Base-by-base conservation (phyloP, 23 tunicate species). In the Styela clava region DNA sequence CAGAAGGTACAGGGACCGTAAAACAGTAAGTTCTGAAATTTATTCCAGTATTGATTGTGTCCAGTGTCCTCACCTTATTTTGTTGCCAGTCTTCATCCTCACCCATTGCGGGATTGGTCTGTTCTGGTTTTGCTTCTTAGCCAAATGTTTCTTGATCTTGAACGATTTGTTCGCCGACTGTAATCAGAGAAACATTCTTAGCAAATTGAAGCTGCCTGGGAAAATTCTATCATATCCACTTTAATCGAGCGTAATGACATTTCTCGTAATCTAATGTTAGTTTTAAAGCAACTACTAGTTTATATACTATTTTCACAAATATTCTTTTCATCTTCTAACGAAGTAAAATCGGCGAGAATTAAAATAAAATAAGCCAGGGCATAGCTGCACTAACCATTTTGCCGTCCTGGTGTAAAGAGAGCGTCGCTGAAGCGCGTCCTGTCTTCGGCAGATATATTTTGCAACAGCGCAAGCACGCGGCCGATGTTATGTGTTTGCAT, bases 61-160 rank as follows among this genome's bases (percentile, higher is more conserved):
- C n/a, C n/a, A n/a, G n/a, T n/a, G n/a, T n/a, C n/a, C n/a, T 74
- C 44, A 92, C 97, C 91, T 86, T 20, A 92, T 87, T 79, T 83
- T 87, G 63, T 92, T 92, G 52, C 97, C 97, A 67, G 97, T 86
- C 88, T 87, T 92, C 91, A 92, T 87, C 79, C 98, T 52, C 9
- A 95, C 87, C 99, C 99, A 95, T 63, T 88, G 94, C 62, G 99
- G 99, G 33, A 95, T 83, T 21, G 99, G 99, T 64, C 99, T 74
- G 86, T 95, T 95, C 84, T 88, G 94, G 20, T 95, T 95, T 67
- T 86, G 83, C 69, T 95, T 95, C 64, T 83, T 95, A 23, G 91
- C 99, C 27, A 95, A 83, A 72, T 79, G 74, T 61, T 81, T 84
- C 81, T 95, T 95, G 89, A 88, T 89, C 5, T 74, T 62, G 69